phyloP scores from a whole-genome alignment of 30 jellyfish, hydroid and myxozoan genomes.

The Pelagia noctiluca region DNA sequence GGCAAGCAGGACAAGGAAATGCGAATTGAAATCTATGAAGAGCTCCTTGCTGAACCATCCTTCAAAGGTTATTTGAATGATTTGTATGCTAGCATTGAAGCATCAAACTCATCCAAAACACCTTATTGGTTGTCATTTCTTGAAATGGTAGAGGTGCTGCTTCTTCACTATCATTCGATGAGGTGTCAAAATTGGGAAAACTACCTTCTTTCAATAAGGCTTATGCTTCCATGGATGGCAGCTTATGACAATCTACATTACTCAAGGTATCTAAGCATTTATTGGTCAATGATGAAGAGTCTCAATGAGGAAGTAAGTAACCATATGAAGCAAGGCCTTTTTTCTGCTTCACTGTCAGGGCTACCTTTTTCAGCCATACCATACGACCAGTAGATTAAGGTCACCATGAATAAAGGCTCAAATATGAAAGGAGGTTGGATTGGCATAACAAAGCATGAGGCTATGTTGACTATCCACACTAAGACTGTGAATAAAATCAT shows the following conservation, averaged over 20 bases:
- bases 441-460: neutral
- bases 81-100: neutral
- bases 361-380: neutral
- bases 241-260: neutral
- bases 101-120: neutral
- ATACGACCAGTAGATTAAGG: conserved; percentile 7
- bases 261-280: neutral
- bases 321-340: neutral
- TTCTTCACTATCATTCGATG: neutral
- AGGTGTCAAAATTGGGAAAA: conserved; percentile 4
- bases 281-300: neutral
- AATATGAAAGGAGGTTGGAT: conserved; percentile 34
- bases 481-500: neutral
- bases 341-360: neutral
- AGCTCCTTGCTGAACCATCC: neutral
- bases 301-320: neutral
- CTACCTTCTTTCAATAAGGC: neutral
- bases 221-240: conserved; percentile 10
- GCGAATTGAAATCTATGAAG: neutral
- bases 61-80: neutral
- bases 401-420: conserved; percentile 22
- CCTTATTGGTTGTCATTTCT: conserved; percentile 10
- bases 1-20: neutral
- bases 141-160: conserved; percentile 27
- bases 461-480: neutral